These are phyloP conservation scores for Phaonia tiefii DNA, from an alignment of 2,888 invertebrate genomes.

Conservation along the genomic window DNA sequence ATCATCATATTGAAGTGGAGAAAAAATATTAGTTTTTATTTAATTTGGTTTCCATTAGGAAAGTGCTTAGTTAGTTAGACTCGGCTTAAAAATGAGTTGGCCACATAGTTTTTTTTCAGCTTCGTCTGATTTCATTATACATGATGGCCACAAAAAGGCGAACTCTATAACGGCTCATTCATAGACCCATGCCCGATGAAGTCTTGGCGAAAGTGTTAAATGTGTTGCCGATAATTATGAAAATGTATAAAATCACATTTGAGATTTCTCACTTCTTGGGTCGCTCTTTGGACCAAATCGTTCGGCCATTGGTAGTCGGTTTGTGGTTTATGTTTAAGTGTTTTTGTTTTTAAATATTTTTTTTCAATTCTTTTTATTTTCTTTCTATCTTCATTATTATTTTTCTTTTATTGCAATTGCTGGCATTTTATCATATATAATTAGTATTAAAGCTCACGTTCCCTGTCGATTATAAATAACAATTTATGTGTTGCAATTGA, in stretches of 20 bases:
- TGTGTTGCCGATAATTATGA: conserved; percentile 54
- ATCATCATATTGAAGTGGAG: background rate
- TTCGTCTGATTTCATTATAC: conserved; percentile 10
- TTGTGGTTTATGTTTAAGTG: no score
- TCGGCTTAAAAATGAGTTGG: conserved; percentile 1
- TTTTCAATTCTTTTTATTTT: conserved; percentile 13
- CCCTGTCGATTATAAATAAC: conserved; percentile 5
- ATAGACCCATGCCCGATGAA: background rate
- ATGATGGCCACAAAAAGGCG: conserved; percentile 14
- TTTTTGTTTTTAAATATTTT: background rate
- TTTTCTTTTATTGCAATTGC: conserved; percentile 4
- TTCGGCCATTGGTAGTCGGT: conserved; percentile 31
- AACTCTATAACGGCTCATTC: conserved; percentile 18
- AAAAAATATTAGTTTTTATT: conserved; percentile 10
- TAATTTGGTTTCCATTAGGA: background rate
- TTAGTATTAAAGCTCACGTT: conserved; percentile 42
- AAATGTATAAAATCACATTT: conserved; percentile 9
- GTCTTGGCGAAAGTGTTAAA: conserved; percentile 59
- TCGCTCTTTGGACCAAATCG: conserved; percentile 37
- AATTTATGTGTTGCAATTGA: conserved; percentile 1
- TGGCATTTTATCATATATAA: conserved; percentile 18
- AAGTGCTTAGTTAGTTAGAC: background rate
- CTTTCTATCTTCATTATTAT: conserved; percentile 19
- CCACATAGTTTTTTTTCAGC: background rate
- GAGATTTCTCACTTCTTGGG: conserved; percentile 14